Evolutionary conservation across 2,113 vertebrate genomes (phyloP).

Genomic region (Donacobius atricapilla): DNA sequence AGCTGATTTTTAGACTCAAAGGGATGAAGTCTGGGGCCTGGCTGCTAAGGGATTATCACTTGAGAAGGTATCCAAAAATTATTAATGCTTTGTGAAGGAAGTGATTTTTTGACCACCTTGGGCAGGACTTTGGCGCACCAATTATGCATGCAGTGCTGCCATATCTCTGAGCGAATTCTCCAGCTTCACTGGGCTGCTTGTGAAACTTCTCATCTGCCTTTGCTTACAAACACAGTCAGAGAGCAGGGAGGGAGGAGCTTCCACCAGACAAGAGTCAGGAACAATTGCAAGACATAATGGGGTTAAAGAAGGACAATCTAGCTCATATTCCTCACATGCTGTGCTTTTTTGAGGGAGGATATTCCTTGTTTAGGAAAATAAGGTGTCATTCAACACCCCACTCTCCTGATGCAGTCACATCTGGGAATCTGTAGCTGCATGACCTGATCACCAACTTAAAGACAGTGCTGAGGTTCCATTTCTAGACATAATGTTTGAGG

Average conservation of each 20-base stretch:
- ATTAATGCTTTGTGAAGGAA: neutral
- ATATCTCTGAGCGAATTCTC: neutral
- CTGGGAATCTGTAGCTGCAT: neutral
- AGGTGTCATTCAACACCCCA: fast-evolving
- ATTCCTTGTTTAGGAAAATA: neutral
- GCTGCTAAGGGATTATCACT: neutral
- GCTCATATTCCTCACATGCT: neutral
- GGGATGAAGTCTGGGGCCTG: neutral
- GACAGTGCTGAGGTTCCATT: neutral
- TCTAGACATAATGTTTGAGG: neutral
- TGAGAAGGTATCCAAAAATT: neutral
- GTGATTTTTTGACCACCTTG: neutral
- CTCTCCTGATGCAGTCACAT: neutral
- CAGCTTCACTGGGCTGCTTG: neutral
- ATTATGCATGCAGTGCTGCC: neutral
- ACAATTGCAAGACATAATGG: neutral
- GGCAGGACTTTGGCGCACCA: neutral
- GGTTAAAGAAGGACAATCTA: neutral
- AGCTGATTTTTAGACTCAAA: neutral
- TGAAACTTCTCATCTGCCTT: neutral
- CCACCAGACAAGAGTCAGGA: neutral
- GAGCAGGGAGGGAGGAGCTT: neutral
- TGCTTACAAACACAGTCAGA: neutral
- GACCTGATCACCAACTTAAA: neutral
- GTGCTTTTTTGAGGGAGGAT: neutral